Evolutionary conservation across 1,140 invertebrate genomes (phyloP).

Genomic region (Heliothis subflexa): DNA sequence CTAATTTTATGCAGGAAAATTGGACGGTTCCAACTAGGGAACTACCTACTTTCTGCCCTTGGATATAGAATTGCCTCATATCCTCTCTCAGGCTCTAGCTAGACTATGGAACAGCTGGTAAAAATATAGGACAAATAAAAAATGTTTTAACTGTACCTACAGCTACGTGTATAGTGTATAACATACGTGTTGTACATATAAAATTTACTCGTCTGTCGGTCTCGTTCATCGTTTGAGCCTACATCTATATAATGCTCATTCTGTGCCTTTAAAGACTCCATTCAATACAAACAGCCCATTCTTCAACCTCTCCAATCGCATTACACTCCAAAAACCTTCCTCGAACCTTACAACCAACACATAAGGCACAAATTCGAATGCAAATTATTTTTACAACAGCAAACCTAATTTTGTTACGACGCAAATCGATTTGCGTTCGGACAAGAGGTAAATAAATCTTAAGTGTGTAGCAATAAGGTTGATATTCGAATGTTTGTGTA

Average conservation of each 20-base stretch:
- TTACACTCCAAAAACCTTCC: background rate
- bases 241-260: conserved; percentile 72
- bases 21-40: too few species aligned
- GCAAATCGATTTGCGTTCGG: conserved; percentile 49
- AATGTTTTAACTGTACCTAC: background rate
- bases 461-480: conserved; percentile 50
- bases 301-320: conserved; percentile 49
- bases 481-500: conserved; percentile 43
- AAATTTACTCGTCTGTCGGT: background rate
- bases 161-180: background rate
- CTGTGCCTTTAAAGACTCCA: conserved; percentile 77
- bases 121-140: too few species aligned
- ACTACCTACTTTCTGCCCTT: too few species aligned
- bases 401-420: conserved; percentile 54
- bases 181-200: background rate
- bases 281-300: conserved; percentile 76
- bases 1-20: too few species aligned
- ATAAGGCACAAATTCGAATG: conserved; percentile 54
- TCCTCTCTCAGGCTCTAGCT: too few species aligned
- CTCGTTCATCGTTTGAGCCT: conserved; percentile 20
- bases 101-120: too few species aligned
- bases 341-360: conserved; percentile 37
- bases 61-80: too few species aligned
- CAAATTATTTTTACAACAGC: conserved; percentile 24
- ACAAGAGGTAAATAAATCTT: conserved; percentile 27